Conservation (phyloP, 2,113 vertebrate genomes). For the Notechis scutatus region DNA sequence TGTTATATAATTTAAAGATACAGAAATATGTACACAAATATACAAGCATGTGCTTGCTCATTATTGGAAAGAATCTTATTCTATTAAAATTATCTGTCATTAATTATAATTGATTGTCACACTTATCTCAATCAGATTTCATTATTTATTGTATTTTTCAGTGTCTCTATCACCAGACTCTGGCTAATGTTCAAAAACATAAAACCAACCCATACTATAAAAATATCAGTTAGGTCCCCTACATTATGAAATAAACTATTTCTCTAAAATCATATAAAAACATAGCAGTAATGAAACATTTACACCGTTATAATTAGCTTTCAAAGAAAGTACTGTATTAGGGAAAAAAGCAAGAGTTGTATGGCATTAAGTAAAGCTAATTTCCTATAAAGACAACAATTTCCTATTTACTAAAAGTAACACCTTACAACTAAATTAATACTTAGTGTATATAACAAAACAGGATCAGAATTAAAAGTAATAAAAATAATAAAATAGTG, state of each 20-base stretch:
- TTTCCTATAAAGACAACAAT: neutral
- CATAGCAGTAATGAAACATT: neutral
- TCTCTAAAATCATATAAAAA: neutral
- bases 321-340: neutral
- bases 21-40: neutral
- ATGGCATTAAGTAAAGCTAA: neutral
- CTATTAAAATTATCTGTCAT: neutral
- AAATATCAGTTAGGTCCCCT: neutral
- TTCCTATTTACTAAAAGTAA: neutral
- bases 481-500: neutral
- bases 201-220: neutral
- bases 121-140: neutral
- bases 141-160: neutral
- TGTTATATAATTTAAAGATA: neutral
- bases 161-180: neutral
- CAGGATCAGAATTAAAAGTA: neutral
- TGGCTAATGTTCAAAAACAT: neutral
- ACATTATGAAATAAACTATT: neutral
- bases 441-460: neutral
- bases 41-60: neutral
- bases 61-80: neutral
- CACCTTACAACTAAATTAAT: neutral
- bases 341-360: neutral
- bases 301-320: neutral
- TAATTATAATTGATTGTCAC: neutral